Base-by-base conservation (phyloP, 2,113 vertebrate species). In the Hippocampus comes region DNA sequence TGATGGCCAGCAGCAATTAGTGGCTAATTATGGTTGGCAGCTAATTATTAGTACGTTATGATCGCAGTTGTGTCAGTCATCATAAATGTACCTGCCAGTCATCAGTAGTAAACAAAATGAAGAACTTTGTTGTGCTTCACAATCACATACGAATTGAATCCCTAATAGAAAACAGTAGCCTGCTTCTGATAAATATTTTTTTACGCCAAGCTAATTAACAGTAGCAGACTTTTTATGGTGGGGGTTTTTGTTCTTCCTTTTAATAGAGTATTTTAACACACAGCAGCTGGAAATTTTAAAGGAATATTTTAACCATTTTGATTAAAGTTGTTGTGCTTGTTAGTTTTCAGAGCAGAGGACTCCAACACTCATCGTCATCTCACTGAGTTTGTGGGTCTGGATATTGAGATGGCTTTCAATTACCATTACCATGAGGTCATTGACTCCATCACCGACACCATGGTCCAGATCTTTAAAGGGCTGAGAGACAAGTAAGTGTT, bases 371-470 rank as follows among this genome's bases (percentile, higher is more conserved):
- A 98, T 76, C 95, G 97, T 74, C 97, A 99, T 86, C 81, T 99
- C 85, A 99, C 97, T 2, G 97, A 99, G 89, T 99, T 99, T 90
- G 97, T 99, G 87, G 97, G 97, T 71, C 93, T 99, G 93, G 97
- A 99, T 93, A 98, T 99, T 81, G 97, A 99, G 92, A 96, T 99
- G 96, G 92, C 96, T 67, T 99, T 99, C 90, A 96, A 93, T 91
- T 99, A 99, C 82, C 97, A 99, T 88, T 99, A 99, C 87, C 96
- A 99, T 61, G 97, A 99, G 88, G 97, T 99, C 80, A 91, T 99
- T 11, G 95, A 97, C 87, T 95, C 95, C 77, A 99, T 99, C 91
- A 96, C 96, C 34, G 94, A 97, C 81, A 97, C 96, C 72, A 93
- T 99, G 94, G 97, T 99, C 70, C 95, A 97, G 82, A 99, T 99